A percentile compares a stretch with the other conserved stretches of the same genome.
Conservation (phyloP, 2,888 invertebrate genomes). For the Amphipyra berbera region DNA sequence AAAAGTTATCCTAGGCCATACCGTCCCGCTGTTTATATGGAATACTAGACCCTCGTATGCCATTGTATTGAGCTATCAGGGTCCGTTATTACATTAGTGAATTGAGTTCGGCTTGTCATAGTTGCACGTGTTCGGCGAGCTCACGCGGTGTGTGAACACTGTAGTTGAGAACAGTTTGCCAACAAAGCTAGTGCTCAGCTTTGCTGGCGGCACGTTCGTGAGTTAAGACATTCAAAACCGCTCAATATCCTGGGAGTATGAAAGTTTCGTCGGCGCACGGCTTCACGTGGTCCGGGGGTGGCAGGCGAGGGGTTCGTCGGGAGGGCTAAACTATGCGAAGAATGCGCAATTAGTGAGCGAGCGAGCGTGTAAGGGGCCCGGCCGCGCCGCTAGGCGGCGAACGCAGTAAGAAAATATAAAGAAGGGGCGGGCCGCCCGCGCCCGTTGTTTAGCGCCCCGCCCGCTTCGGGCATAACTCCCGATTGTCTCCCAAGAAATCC, state of each 20-base stretch:
- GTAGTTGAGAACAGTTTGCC: constrained; percentile 81
- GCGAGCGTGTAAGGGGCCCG: constrained; percentile 92
- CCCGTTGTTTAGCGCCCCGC: constrained; percentile 90
- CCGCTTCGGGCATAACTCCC: constrained; percentile 89
- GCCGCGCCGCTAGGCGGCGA: constrained; percentile 89
- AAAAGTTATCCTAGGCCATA: constrained; percentile 11
- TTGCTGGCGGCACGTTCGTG: constrained; percentile 84
- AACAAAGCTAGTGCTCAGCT: constrained; percentile 79
- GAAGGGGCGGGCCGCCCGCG: constrained; percentile 91
- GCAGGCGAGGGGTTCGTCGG: constrained; percentile 89
- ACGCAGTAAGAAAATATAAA: constrained; percentile 93
- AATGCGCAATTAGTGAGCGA: constrained; percentile 98
- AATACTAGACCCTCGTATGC: constrained; percentile 12
- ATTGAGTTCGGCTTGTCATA: constrained; percentile 37
- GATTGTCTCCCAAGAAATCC: constrained; percentile 89
- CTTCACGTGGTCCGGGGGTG: constrained; percentile 89
- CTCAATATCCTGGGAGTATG: constrained; percentile 89
- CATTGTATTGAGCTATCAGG: constrained; percentile 22
- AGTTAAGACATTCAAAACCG: constrained; percentile 90
- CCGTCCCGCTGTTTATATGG: constrained; percentile 19
- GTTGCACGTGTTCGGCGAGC: constrained; percentile 61
- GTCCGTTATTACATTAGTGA: constrained; percentile 41
- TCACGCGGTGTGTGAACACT: constrained; percentile 65
- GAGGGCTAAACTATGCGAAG: constrained; percentile 98
- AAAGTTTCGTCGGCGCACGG: constrained; percentile 89